Conservation (phyloP, 2,888 invertebrate species). For the Eueremaeus valkanovi region DNA sequence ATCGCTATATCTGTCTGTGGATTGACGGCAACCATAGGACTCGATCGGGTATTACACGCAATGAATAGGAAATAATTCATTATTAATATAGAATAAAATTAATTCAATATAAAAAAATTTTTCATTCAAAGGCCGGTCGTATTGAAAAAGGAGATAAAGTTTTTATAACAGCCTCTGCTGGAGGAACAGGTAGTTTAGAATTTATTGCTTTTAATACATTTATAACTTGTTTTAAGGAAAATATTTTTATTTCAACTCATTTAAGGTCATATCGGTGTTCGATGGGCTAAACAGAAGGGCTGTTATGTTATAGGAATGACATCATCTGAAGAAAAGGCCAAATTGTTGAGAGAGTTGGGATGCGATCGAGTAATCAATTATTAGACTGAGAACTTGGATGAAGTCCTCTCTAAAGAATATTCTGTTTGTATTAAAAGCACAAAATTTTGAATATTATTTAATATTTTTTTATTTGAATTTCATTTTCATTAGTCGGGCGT, state of each 20-base stretch:
- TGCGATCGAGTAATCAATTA: conserved; percentile 35
- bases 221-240: not conserved
- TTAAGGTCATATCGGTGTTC: conserved; percentile 42
- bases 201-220: not conserved
- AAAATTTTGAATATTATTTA: too few relatives aligned
- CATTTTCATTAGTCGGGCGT: conserved; percentile 40
- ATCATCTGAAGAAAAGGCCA: conserved; percentile 43
- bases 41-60: conserved; percentile 50
- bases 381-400: conserved; percentile 23
- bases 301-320: conserved; percentile 46
- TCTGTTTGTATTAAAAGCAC: not conserved
- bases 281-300: conserved; percentile 45
- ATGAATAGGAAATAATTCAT: not conserved
- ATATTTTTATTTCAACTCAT: not conserved
- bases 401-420: conserved; percentile 21
- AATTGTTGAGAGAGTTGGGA: conserved; percentile 41
- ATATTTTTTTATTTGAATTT: not conserved
- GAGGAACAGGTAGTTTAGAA: conserved; percentile 43
- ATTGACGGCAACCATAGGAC: conserved; percentile 50
- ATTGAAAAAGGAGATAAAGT: conserved; percentile 43
- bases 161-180: conserved; percentile 46
- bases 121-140: conserved; percentile 8
- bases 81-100: not conserved
- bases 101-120: not conserved
- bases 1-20: conserved; percentile 39